Conservation (phyloP, 1,140 invertebrate species). For the Chlorops oryzae region DNA sequence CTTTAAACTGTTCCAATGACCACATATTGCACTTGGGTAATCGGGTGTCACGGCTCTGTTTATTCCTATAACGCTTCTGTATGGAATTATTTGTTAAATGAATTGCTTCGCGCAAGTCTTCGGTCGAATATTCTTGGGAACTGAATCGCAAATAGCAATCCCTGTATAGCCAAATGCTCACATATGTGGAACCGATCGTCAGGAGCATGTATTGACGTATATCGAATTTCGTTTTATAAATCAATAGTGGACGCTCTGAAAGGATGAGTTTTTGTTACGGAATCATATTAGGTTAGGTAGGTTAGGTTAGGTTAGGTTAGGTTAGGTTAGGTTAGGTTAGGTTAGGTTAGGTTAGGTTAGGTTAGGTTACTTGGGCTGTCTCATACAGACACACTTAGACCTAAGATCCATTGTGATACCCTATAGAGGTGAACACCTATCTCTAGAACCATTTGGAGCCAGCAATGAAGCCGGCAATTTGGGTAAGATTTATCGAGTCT, state of each 20-base stretch:
- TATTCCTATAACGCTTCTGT: constrained; percentile 77
- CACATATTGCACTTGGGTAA: constrained; percentile 80
- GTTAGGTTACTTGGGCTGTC: too few species aligned
- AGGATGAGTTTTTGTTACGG: constrained; percentile 23
- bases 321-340: too few species aligned
- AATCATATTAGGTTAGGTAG: neutral
- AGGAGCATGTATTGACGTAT: constrained; percentile 86
- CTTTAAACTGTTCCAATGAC: constrained; percentile 70
- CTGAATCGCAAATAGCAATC: constrained; percentile 85
- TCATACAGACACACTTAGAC: too few species aligned
- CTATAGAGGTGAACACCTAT: too few species aligned
- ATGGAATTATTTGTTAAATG: constrained; percentile 90
- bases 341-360: too few species aligned
- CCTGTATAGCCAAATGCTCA: constrained; percentile 86
- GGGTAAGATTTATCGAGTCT: too few species aligned
- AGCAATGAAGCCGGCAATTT: too few species aligned
- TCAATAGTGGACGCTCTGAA: constrained; percentile 72
- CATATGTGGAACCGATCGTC: constrained; percentile 66
- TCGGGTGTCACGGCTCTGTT: constrained; percentile 54
- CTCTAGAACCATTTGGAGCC: too few species aligned
- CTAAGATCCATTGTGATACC: too few species aligned
- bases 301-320: too few species aligned
- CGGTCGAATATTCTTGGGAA: constrained; percentile 76
- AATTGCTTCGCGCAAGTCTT: constrained; percentile 79
- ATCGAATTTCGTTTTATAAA: constrained; percentile 87